phyloP scores from a whole-genome alignment of 2,888 invertebrate species.

The Athripsodes cinereus region DNA sequence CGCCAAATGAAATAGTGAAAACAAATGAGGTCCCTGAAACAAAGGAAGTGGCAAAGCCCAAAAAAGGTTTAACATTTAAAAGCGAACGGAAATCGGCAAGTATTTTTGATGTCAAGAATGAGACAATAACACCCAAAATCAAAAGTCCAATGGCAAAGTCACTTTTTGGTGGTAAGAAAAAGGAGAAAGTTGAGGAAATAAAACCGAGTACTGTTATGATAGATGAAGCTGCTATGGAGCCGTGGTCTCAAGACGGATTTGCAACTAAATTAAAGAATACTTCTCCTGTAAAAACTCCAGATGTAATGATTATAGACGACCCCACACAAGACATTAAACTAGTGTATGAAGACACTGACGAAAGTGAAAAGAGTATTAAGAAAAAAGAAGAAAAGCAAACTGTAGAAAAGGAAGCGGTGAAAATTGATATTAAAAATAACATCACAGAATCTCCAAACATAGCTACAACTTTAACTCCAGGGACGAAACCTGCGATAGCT shows the following conservation, averaged over 20 bases:
- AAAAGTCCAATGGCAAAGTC: constrained; percentile 27
- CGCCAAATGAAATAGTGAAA: constrained; percentile 12
- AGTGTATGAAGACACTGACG: constrained; percentile 50
- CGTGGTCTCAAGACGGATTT: constrained; percentile 46
- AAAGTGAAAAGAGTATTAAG: constrained; percentile 28
- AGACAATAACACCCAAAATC: constrained; percentile 28
- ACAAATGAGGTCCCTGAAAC: not conserved
- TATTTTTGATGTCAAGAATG: constrained; percentile 27
- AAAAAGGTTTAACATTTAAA: constrained; percentile 6
- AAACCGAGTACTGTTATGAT: constrained; percentile 37
- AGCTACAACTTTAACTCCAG: not conserved
- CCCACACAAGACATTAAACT: constrained; percentile 54
- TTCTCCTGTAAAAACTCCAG: constrained; percentile 12
- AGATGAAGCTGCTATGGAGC: constrained; percentile 45
- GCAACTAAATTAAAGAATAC: constrained; percentile 11
- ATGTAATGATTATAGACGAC: constrained; percentile 33
- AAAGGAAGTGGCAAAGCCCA: not conserved
- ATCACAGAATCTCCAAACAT: constrained; percentile 9
- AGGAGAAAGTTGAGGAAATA: constrained; percentile 31
- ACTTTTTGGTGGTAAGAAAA: constrained; percentile 27
- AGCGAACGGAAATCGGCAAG: constrained; percentile 3
- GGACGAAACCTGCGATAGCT: not conserved
- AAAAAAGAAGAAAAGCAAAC: constrained; percentile 29
- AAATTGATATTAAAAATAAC: constrained; percentile 11
- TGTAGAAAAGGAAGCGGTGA: constrained; percentile 22